Evolutionary conservation across 1,140 invertebrate genomes (phyloP), one percentile per base, ranked within the genome.

Genomic region (Hycleus phaleratus): DNA sequence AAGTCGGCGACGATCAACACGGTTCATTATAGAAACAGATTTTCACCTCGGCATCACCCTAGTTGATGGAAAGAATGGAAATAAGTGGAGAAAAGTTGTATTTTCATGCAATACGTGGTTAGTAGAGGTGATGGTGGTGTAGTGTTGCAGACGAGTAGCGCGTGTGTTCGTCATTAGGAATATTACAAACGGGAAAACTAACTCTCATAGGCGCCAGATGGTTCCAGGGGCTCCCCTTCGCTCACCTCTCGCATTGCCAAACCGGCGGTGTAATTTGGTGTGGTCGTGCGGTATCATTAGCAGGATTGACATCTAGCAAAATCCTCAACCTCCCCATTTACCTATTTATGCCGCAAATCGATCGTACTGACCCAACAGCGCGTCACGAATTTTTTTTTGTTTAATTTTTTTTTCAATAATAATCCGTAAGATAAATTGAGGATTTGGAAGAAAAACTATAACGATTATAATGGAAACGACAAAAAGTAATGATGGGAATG

Each of bases 111-210:
- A 66, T 66, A 60, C 65, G 67, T 66, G 67, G 9, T n/a, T 42
- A 42, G 40, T 42, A 42, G 9, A 42, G 9, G 40, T 10, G 40
- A 11, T 42, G 40, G 40, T 32, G 32, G 32, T 52, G 42, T 32
- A 53, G 51, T 53, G 51, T 45, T 46, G 51, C 61, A 49, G 62
- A 60, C 59, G 61, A 56, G 61, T 26, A 62, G 61, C 69, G 66
- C 58, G 65, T 73, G 71, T 67, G 62, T 60, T 63, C 64, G 68
- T 73, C 71, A 73, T 73, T 73, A 73, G 70, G 70, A 72, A 73
- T 73, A 73, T 73, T 73, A 69, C 70, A 68, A 71, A 66, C 67
- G 63, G 66, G 68, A 71, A 71, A 71, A 70, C 68, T 69, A 71
- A 71, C 68, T 69, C 68, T 66, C 64, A 69, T 69, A 64, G 59